These are phyloP conservation scores for Phaetusa simplex DNA, from an alignment of 2,113 vertebrate genomes.

Conservation along the genomic window DNA sequence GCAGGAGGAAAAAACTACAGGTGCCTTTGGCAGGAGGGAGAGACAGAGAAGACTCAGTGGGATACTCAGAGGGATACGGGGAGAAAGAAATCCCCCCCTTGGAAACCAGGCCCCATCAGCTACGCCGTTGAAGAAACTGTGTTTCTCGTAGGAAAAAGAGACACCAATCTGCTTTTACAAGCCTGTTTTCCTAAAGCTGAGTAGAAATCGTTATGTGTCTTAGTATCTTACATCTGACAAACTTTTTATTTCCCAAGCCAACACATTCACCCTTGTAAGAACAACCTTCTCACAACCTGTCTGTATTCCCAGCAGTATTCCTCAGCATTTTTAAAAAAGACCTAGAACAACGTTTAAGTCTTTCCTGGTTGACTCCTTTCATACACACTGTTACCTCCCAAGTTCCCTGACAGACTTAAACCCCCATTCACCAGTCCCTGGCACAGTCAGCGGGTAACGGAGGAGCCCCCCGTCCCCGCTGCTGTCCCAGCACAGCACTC, in stretches of 20 bases:
- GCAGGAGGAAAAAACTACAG: neutral
- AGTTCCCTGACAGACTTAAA: neutral
- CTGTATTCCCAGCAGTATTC: neutral
- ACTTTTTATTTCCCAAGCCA: neutral
- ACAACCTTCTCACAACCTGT: neutral
- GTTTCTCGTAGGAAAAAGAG: neutral
- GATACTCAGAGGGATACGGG: neutral
- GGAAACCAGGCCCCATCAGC: neutral
- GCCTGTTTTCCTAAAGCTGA: neutral
- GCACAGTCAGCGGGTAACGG: too few species aligned
- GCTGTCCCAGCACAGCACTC: neutral
- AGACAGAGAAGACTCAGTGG: neutral
- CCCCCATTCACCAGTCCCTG: fast-evolving
- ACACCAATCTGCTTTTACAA: neutral
- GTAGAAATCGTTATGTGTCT: neutral
- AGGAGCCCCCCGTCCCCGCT: neutral
- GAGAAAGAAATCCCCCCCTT: neutral
- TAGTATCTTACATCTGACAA: neutral
- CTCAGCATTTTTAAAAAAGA: neutral
- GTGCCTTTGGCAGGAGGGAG: neutral
- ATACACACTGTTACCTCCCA: neutral
- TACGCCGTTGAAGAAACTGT: neutral
- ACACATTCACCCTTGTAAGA: neutral
- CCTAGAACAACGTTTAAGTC: neutral
- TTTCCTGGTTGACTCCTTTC: neutral